A percentile compares a stretch with the other conserved stretches of the same genome.
Evolutionary conservation across 2,113 vertebrate species (phyloP).

Genomic region (Neoarius graeffei): DNA sequence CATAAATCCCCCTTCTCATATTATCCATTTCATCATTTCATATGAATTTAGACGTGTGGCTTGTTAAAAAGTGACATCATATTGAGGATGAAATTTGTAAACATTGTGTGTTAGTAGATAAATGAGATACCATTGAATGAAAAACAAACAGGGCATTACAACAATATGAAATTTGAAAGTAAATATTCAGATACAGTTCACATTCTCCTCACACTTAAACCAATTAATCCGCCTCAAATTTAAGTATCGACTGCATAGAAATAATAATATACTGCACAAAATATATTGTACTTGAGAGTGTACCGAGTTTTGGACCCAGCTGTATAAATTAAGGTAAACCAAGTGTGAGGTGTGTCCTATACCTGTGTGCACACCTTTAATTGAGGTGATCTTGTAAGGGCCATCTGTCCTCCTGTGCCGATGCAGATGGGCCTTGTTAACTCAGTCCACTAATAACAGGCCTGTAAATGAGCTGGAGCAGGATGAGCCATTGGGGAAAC

Average conservation of each 20-base stretch:
- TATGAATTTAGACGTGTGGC: background rate
- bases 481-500: slow-evolving; percentile 44
- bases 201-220: background rate
- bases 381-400: slow-evolving; percentile 42
- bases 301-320: background rate
- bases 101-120: background rate
- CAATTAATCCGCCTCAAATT: background rate
- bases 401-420: slow-evolving; percentile 53
- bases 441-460: slow-evolving; percentile 53
- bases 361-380: slow-evolving; percentile 46
- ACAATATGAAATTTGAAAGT: background rate
- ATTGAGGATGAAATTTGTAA: background rate
- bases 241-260: background rate
- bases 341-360: slow-evolving; percentile 39
- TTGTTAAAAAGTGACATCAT: background rate
- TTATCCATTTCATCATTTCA: background rate
- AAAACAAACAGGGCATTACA: background rate
- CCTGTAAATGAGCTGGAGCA: slow-evolving; percentile 43
- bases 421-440: slow-evolving; percentile 56
- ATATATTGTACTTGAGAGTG: background rate
- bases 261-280: background rate
- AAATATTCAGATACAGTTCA: background rate
- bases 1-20: background rate
- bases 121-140: background rate
- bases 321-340: slow-evolving; percentile 31